Conservation (phyloP, 2,797 vertebrate genomes). For the Saxicola maurus region DNA sequence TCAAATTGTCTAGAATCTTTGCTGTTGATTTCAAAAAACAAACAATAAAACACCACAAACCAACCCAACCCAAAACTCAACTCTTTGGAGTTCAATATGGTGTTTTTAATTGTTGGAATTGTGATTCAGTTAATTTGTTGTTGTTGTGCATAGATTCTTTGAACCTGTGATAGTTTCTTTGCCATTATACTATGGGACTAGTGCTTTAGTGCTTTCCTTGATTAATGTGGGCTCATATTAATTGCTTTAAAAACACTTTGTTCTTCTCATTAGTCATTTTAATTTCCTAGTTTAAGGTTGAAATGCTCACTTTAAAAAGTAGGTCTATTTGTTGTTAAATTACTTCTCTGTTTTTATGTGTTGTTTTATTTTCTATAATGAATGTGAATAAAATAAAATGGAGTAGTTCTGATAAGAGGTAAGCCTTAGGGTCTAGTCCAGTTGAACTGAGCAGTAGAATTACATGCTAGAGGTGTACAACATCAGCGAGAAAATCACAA, state of each 20-base stretch:
- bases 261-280: neutral
- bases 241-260: neutral
- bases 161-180: neutral
- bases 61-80: neutral
- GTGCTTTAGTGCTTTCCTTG: neutral
- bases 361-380: neutral
- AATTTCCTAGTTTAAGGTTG: neutral
- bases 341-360: neutral
- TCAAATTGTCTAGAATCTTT: neutral
- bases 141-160: neutral
- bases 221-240: neutral
- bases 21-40: neutral
- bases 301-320: neutral
- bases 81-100: neutral
- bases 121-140: neutral
- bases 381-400: neutral
- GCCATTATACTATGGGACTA: neutral
- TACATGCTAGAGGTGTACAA: neutral
- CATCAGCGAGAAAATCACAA: neutral
- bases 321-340: neutral
- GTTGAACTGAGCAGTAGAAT: neutral
- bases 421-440: neutral
- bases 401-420: neutral
- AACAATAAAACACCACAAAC: rapidly evolving
- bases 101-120: neutral